Conservation (phyloP, 1,140 invertebrate genomes). For the Trichonephila inaurata region DNA sequence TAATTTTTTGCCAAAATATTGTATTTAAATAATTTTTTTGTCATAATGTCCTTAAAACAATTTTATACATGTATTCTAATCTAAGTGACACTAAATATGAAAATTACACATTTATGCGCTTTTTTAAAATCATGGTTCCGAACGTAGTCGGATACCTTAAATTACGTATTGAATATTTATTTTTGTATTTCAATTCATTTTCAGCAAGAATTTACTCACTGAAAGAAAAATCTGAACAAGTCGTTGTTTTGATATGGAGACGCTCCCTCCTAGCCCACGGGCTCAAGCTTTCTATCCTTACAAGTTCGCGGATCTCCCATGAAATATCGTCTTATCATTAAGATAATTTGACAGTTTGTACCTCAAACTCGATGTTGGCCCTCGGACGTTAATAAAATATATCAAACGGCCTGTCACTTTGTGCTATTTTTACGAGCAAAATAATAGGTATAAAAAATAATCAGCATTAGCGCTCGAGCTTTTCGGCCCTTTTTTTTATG, state of each 20-base stretch:
- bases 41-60: too few relatives aligned
- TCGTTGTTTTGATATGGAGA: neutral
- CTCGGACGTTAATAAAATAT: conserved; percentile 75
- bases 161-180: too few relatives aligned
- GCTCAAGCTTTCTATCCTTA: conserved; percentile 52
- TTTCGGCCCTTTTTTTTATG: neutral
- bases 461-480: conserved; percentile 40
- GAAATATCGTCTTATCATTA: conserved; percentile 76
- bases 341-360: conserved; percentile 76
- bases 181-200: too few relatives aligned
- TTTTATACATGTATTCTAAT: too few relatives aligned
- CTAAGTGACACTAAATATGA: too few relatives aligned
- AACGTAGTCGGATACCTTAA: too few relatives aligned
- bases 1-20: too few relatives aligned
- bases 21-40: too few relatives aligned
- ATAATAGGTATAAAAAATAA: conserved; percentile 70
- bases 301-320: conserved; percentile 72
- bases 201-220: too few relatives aligned
- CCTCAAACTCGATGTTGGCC: conserved; percentile 75
- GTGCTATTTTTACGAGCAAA: conserved; percentile 72
- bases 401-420: conserved; percentile 73
- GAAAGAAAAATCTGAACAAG: neutral
- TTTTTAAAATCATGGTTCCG: too few relatives aligned
- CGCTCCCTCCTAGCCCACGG: conserved; percentile 38
- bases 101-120: too few relatives aligned